phyloP scores from a whole-genome alignment of 2,888 invertebrate species.

The Euplexia lucipara region DNA sequence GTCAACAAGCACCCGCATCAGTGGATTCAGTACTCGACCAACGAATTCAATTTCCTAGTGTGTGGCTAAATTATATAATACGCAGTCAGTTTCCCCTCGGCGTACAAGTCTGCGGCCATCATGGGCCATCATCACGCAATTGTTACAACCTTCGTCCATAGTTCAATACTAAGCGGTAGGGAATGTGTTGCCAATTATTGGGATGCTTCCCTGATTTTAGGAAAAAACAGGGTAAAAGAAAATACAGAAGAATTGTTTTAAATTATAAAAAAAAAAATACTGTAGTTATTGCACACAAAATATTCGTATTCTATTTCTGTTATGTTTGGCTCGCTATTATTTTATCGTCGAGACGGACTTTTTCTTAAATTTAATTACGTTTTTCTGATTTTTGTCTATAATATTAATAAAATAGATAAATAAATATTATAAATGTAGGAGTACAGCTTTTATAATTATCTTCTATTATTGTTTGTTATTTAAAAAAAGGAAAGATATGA shows the following conservation, averaged over 20 bases:
- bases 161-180: slow-evolving; percentile 62
- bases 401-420: too few species aligned
- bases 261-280: too few species aligned
- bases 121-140: slow-evolving; percentile 67
- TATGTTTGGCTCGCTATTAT: too few species aligned
- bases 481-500: too few species aligned
- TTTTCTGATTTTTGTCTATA: too few species aligned
- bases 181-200: slow-evolving; percentile 51
- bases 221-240: background rate
- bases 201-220: slow-evolving; percentile 10
- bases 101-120: slow-evolving; percentile 67
- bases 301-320: too few species aligned
- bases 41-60: slow-evolving; percentile 65
- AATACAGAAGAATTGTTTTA: background rate
- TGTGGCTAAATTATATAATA: slow-evolving; percentile 66
- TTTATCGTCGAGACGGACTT: too few species aligned
- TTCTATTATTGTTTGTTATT: too few species aligned
- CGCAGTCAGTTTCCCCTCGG: slow-evolving; percentile 63
- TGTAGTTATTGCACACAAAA: too few species aligned
- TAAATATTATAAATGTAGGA: too few species aligned
- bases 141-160: slow-evolving; percentile 72
- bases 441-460: too few species aligned
- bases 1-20: slow-evolving; percentile 54
- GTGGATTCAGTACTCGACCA: slow-evolving; percentile 46
- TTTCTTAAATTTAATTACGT: too few species aligned